phyloP scores from a whole-genome alignment of 2,113 vertebrate species.

The Abramis brama region DNA sequence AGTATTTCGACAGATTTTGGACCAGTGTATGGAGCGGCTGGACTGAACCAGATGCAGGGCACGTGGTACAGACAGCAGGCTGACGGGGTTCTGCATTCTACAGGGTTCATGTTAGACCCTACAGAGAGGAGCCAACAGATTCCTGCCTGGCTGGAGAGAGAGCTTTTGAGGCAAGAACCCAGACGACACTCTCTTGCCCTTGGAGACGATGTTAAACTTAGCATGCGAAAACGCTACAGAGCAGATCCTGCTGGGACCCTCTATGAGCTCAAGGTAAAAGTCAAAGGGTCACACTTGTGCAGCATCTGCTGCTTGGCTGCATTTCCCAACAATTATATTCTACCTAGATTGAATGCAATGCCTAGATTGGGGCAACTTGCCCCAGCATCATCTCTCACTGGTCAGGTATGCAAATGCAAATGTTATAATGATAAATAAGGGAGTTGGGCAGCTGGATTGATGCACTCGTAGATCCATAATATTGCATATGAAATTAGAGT shows the following conservation, averaged over 20 bases:
- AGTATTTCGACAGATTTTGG: conserved; percentile 67
- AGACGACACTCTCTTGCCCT: conserved; percentile 63
- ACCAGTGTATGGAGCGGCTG: background rate
- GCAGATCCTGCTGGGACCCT: conserved; percentile 49
- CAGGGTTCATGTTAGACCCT: conserved; percentile 3
- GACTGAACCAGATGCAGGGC: conserved; percentile 16
- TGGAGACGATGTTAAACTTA: conserved; percentile 48
- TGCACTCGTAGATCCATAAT: background rate
- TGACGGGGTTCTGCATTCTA: conserved; percentile 37
- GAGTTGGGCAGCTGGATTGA: background rate
- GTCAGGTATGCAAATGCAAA: background rate
- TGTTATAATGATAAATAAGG: conserved; percentile 9
- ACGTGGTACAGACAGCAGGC: background rate
- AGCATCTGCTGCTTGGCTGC: background rate
- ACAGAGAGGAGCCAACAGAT: background rate
- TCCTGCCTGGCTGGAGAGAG: conserved; percentile 67
- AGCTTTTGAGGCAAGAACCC: conserved; percentile 64
- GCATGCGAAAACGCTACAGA: conserved; percentile 5
- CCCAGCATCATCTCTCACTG: background rate
- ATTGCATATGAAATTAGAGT: background rate
- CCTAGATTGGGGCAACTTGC: background rate
- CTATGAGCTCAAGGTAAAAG: conserved; percentile 67
- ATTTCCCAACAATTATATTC: background rate
- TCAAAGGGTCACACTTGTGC: background rate
- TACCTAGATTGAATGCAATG: background rate